phyloP scores from a whole-genome alignment of 1,140 invertebrate genomes.

The Drosophila equinoxialis region DNA sequence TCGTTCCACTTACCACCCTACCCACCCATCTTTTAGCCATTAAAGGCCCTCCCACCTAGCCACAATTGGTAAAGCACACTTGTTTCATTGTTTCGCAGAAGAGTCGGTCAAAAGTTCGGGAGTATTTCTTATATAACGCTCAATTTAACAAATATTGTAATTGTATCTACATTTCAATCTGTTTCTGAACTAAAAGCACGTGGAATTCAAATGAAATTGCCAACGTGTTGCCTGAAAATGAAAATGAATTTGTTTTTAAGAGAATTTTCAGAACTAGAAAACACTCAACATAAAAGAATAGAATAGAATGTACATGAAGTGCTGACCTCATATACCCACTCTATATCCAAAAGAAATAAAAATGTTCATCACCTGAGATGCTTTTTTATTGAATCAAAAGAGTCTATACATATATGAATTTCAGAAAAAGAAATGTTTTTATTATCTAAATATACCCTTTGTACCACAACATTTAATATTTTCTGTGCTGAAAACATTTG shows the following conservation, averaged over 20 bases:
- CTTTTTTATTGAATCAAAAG: no score
- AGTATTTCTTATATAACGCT: neutral
- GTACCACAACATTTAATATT: neutral
- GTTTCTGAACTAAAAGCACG: neutral
- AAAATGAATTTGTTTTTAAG: no score
- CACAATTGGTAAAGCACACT: neutral
- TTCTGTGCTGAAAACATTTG: neutral
- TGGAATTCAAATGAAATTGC: neutral
- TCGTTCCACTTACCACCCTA: neutral
- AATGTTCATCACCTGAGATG: no score
- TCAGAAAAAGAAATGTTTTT: no score
- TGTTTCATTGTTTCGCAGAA: neutral
- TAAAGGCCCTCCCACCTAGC: neutral
- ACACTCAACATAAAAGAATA: no score
- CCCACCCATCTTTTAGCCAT: neutral
- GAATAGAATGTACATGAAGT: no score
- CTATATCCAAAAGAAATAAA: no score
- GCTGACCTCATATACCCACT: no score
- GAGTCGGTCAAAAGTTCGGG: neutral
- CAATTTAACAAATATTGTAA: neutral
- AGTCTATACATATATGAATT: no score
- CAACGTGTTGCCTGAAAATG: neutral
- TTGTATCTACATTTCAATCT: neutral
- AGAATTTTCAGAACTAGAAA: no score
- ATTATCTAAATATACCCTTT: slow-evolving; percentile 1